phyloP scores from a whole-genome alignment of 2,113 vertebrate species.

The Kobus ellipsiprymnus region DNA sequence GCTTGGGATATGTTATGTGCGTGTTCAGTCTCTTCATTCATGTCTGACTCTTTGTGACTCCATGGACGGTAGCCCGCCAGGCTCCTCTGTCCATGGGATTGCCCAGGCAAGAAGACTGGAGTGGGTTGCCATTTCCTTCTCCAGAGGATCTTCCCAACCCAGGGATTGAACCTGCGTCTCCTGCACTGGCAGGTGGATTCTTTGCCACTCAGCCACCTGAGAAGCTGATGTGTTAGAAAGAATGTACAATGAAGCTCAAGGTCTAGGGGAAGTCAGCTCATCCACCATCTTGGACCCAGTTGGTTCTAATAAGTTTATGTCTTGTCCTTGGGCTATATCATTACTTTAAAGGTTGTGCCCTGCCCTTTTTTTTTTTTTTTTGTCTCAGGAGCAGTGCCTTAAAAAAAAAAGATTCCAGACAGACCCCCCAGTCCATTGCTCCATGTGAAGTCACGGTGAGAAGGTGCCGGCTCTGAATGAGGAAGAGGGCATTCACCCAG shows the following conservation, averaged over 20 bases:
- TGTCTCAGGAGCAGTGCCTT: neutral
- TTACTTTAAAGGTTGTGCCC: neutral
- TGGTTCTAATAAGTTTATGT: neutral
- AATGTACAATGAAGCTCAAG: neutral
- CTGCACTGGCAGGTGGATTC: neutral
- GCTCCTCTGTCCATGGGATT: neutral
- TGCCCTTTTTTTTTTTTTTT: no score
- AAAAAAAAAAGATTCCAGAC: neutral
- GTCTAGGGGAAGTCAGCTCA: neutral
- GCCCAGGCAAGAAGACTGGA: neutral
- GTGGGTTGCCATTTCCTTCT: neutral
- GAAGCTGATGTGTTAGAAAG: neutral
- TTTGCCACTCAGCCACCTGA: neutral
- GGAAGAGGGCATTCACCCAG: neutral
- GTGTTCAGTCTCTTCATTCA: neutral
- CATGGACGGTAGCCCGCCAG: fast-evolving
- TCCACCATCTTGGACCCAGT: neutral
- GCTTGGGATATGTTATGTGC: neutral
- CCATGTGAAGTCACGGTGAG: neutral
- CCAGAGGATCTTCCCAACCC: neutral
- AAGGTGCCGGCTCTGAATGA: neutral
- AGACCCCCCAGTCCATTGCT: neutral
- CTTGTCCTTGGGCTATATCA: neutral
- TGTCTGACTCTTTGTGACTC: neutral
- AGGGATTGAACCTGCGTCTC: neutral